Evolutionary conservation across 2,113 vertebrate species (phyloP), one percentile per base, ranked within the genome.

Genomic region (Alexandromys fortis): DNA sequence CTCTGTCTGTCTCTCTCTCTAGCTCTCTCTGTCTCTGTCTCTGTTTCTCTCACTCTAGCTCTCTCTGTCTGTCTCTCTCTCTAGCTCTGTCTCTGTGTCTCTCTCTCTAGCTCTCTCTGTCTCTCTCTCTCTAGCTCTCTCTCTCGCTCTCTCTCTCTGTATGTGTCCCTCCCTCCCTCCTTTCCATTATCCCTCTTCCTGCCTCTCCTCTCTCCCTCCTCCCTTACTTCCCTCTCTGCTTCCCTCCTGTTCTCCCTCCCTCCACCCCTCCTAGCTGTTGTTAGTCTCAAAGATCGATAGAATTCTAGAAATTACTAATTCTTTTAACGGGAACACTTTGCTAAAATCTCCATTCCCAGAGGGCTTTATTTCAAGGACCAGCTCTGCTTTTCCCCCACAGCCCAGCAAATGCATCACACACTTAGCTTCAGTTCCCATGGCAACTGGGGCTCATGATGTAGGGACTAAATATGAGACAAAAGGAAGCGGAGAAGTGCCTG

Each of bases 381-480:
- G 88, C 78, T 95, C 95, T 86, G 79, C 94, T 89, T 91, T 86
- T 45, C 92, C 91, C 94, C 87, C 87, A 89, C 78, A 91, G 61
- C 45, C 82, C 38, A 52, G 38, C 82, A 90, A 94, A 67, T 91
- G 86, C 86, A 73, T 86, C 87, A 95, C 61, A 78, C 90, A 82
- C 94, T 97, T 85, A 67, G 94, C 92, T 89, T 82, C 87, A 13
- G 95, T 97, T 97, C 75, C 96, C 96, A 94, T 94, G 87, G 95
- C 86, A 95, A 97, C 95, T 30, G 72, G 77, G 63, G 63, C 61
- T 93, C 96, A 86, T 55, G 87, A 92, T 82, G 87, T 93, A 89
- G 87, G 78, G 90, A 91, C 81, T 88, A 58, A 90, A 70, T 63
- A 82, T 86, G 92, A 97, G 87, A 94, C 97, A 94, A 95, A 97